A percentile compares a stretch with the other conserved stretches of the same genome.
Evolutionary conservation across 2,113 vertebrate species (phyloP).

Genomic region (Heteronetta atricapilla): DNA sequence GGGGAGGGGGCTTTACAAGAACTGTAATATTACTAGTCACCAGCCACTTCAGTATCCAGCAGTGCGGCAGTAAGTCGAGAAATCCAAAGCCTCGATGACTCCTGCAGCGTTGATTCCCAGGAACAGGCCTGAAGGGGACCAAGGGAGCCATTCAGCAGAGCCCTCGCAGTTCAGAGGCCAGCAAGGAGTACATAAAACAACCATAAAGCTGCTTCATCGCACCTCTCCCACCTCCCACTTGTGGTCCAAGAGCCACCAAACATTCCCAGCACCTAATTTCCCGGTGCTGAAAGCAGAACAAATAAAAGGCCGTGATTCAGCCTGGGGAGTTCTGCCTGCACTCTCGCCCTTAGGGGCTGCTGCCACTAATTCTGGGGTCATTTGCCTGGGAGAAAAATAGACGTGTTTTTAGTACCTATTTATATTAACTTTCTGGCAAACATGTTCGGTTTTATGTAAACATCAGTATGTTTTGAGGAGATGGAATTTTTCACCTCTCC

Average conservation of each 20-base stretch:
- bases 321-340: accelerated
- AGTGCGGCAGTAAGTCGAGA: neutral
- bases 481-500: neutral
- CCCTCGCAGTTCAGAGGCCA: too few species aligned
- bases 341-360: accelerated
- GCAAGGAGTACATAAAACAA: neutral
- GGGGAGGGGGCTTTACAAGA: neutral
- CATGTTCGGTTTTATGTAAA: neutral
- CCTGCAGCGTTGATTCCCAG: accelerated
- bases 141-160: accelerated
- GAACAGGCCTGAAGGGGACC: neutral
- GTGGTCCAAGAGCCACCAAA: neutral
- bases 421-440: neutral
- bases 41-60: neutral
- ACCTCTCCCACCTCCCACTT: neutral
- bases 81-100: neutral
- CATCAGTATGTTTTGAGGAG: neutral
- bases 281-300: neutral
- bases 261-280: neutral
- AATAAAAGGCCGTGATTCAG: accelerated
- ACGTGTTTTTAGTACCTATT: neutral
- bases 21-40: neutral
- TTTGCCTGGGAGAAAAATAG: neutral
- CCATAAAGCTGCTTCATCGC: neutral
- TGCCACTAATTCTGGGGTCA: neutral